These are phyloP conservation scores for Chydorus sphaericus DNA, from an alignment of 2,888 invertebrate species.

Conservation along the genomic window DNA sequence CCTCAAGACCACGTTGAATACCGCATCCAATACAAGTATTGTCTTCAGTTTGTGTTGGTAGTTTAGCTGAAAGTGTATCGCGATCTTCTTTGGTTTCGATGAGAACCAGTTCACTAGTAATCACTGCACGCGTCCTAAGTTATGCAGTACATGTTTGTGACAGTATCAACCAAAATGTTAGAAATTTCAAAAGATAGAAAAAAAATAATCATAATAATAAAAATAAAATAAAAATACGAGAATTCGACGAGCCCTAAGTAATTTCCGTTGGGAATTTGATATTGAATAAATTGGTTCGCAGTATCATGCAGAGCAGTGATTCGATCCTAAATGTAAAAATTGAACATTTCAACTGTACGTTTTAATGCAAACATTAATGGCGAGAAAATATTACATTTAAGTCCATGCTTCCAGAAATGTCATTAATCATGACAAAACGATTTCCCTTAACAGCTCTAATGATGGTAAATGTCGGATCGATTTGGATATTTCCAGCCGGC, in stretches of 20 bases:
- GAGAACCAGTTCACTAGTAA: neutral
- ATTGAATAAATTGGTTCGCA: neutral
- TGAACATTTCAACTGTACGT: neutral
- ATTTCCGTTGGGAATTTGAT: neutral
- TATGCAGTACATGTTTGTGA: too few relatives aligned
- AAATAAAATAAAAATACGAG: too few relatives aligned
- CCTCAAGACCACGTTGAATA: neutral
- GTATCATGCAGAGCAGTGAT: neutral
- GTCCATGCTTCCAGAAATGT: neutral
- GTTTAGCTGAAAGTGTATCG: neutral
- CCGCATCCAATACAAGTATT: constrained; percentile 8
- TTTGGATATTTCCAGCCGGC: neutral
- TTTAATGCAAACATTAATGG: too few relatives aligned
- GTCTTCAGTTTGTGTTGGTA: neutral
- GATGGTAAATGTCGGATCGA: neutral
- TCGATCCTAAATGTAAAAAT: neutral
- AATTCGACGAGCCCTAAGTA: neutral
- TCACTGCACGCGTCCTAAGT: neutral
- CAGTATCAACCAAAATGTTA: too few relatives aligned
- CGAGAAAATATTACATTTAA: neutral
- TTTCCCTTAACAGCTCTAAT: neutral
- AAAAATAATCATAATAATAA: too few relatives aligned
- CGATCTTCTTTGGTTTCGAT: neutral
- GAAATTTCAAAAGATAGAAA: too few relatives aligned
- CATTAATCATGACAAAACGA: neutral